Evolutionary conservation across 2,113 vertebrate genomes (phyloP).

Genomic region (Cariama cristata): DNA sequence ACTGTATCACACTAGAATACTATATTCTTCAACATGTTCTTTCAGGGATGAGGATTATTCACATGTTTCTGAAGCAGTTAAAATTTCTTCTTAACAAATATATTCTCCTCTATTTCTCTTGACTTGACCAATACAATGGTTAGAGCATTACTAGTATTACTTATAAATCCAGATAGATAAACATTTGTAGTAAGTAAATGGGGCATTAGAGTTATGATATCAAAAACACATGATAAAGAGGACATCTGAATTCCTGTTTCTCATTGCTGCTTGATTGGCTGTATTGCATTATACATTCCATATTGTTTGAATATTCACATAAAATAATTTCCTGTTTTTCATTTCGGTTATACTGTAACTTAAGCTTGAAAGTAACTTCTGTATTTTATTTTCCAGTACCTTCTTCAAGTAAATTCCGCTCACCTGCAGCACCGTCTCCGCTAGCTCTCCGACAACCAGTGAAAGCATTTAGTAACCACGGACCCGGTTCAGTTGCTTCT

Average conservation of each 20-base stretch:
- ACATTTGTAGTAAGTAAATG: background rate
- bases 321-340: background rate
- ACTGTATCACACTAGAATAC: background rate
- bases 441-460: slow-evolving; percentile 93
- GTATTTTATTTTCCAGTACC: slow-evolving; percentile 83
- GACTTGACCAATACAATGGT: background rate
- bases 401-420: slow-evolving; percentile 93
- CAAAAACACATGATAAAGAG: slow-evolving; percentile 1
- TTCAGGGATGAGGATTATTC: background rate
- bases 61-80: background rate
- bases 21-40: background rate
- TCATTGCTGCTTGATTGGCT: slow-evolving; percentile 70
- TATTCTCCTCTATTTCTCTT: background rate
- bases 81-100: background rate
- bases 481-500: slow-evolving; percentile 68
- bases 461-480: slow-evolving; percentile 89
- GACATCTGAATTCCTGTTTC: slow-evolving; percentile 67
- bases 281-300: slow-evolving; percentile 43
- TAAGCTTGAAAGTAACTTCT: background rate
- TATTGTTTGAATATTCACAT: slow-evolving; percentile 25
- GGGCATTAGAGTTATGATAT: background rate
- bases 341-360: background rate
- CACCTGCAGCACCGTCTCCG: slow-evolving; percentile 90
- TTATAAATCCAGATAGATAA: background rate
- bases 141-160: background rate